Conservation (phyloP, 2,797 vertebrate species). For the Carcharodon carcharias region DNA sequence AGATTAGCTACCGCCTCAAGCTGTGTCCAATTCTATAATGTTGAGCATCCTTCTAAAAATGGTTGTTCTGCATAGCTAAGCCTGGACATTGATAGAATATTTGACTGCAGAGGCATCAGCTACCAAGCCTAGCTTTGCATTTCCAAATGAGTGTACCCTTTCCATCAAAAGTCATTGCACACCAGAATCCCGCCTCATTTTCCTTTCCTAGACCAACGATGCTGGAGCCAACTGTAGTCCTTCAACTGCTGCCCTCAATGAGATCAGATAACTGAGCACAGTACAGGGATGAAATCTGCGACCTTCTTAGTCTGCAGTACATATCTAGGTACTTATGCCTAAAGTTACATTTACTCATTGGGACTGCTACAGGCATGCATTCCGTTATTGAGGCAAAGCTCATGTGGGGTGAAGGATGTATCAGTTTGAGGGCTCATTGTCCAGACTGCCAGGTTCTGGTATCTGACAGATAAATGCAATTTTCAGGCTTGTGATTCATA, state of each 20-base stretch:
- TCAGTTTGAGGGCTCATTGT: not conserved
- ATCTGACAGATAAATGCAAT: not conserved
- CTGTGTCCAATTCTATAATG: not conserved
- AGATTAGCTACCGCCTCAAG: not conserved
- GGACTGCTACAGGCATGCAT: not conserved
- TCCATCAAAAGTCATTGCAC: not conserved
- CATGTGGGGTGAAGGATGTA: not conserved
- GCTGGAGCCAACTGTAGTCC: not conserved
- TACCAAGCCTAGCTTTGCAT: not conserved
- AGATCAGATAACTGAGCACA: not conserved
- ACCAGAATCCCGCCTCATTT: not conserved
- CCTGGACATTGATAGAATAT: not conserved
- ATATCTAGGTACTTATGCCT: not conserved
- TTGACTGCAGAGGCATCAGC: not conserved
- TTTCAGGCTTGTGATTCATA: not conserved
- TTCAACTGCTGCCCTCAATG: not conserved
- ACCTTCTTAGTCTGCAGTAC: not conserved
- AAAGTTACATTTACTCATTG: not conserved
- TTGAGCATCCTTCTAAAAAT: not conserved
- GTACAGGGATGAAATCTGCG: not conserved
- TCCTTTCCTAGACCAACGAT: not conserved
- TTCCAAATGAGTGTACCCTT: not conserved
- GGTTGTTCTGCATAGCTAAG: not conserved
- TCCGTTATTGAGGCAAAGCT: not conserved
- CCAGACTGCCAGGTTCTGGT: not conserved